A percentile compares a stretch with the other conserved stretches of the same genome.
Conservation (phyloP, 2,888 invertebrate species). For the Autographa pulchrina region DNA sequence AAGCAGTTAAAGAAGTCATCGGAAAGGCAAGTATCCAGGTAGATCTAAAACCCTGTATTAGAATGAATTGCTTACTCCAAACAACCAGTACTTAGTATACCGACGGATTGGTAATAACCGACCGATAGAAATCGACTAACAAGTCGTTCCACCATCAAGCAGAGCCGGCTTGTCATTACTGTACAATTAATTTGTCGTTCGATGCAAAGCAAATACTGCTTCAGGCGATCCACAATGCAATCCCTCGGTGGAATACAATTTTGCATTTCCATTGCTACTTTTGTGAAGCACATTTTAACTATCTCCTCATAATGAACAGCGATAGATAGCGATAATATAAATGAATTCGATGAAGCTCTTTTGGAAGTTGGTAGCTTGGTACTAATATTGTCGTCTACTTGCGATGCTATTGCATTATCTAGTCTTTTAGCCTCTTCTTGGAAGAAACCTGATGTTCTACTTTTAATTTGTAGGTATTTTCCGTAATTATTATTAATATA, state of each 20-base stretch:
- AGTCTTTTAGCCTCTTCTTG: slow-evolving; percentile 29
- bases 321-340: slow-evolving; percentile 20
- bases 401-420: slow-evolving; percentile 42
- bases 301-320: slow-evolving; percentile 4
- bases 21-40: slow-evolving; percentile 6
- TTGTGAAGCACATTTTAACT: background rate
- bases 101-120: slow-evolving; percentile 62
- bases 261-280: slow-evolving; percentile 28
- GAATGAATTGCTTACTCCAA: slow-evolving; percentile 53
- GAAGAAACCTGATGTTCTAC: slow-evolving; percentile 26
- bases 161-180: slow-evolving; percentile 79
- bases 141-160: slow-evolving; percentile 56
- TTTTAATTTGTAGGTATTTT: slow-evolving; percentile 13
- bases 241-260: slow-evolving; percentile 38
- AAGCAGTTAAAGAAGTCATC: slow-evolving; percentile 6
- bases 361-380: slow-evolving; percentile 21
- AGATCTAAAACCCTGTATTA: slow-evolving; percentile 50
- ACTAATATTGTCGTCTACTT: slow-evolving; percentile 46
- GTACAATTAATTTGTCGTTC: slow-evolving; percentile 81
- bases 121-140: slow-evolving; percentile 66
- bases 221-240: slow-evolving; percentile 60
- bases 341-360: background rate
- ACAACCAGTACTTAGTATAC: slow-evolving; percentile 60
- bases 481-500: background rate
- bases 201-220: slow-evolving; percentile 73